Conservation (phyloP, 2,113 vertebrate species). For the Gymnorhina tibicen region DNA sequence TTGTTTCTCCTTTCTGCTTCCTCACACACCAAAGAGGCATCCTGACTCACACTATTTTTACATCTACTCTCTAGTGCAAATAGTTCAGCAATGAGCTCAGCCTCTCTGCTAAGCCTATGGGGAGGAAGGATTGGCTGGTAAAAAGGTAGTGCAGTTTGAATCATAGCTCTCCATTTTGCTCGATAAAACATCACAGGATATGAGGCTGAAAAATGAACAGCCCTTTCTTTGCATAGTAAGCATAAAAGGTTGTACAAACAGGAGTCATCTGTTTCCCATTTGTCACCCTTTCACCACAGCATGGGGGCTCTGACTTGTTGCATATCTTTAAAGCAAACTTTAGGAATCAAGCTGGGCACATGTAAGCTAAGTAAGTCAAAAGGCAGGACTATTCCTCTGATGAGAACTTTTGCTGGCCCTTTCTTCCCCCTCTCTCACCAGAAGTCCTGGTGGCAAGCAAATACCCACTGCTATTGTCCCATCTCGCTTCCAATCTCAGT, state of each 20-base stretch:
- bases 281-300: not conserved
- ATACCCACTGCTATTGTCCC: not conserved
- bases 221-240: not conserved
- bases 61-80: not conserved
- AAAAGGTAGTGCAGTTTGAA: not conserved
- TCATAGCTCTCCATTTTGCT: not conserved
- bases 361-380: not conserved
- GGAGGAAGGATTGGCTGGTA: not conserved
- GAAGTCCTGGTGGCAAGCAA: not conserved
- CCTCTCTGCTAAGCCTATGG: not conserved
- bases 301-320: not conserved
- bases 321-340: not conserved
- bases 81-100: not conserved
- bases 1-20: not conserved
- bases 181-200: not conserved
- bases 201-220: not conserved
- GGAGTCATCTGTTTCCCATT: not conserved
- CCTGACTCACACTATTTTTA: not conserved
- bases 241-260: not conserved
- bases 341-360: not conserved
- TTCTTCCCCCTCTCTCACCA: not conserved
- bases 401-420: not conserved
- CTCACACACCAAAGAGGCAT: not conserved
- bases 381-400: not conserved
- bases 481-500: accelerated